Evolutionary conservation across 2,113 vertebrate species (phyloP), one percentile per base, ranked within the genome.

Genomic region (Abramis brama): DNA sequence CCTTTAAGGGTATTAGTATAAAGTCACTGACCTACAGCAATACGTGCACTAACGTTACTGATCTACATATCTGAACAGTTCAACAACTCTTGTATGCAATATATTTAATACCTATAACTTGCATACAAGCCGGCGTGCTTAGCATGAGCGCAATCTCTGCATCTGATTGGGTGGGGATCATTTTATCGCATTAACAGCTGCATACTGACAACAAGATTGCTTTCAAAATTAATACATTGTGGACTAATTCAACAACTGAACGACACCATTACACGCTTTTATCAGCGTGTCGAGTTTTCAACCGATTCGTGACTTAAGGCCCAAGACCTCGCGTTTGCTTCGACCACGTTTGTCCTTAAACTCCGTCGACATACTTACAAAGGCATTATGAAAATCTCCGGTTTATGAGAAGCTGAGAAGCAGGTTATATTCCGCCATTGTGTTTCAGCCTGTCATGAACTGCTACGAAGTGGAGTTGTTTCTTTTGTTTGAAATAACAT

Each of bases 291-390:
- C 47, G 25, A 4, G 47, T 25, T 33, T 83, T 30, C 55, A 27
- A 52, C 47, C 12, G 66, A 59, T 59, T 83, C 82, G 68, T 82
- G 45, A 82, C 45, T 55, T n/a, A 30, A 70, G 82, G 82, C 82
- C 82, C 47, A 39, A 23, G 52, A 73, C 47, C 47, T 59, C 1
- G 68, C 68, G 68, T 43, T 83, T 27, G 33, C 50, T 43, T 39
- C 5, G 2, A 73, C 17, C 27, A 10, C 27, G 12, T 30, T 13
- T 2, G 19, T 36, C 27, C 52, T 83, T 39, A 39, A 43, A 43
- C 68, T 50, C 55, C 55, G 23, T 68, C 73, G 64, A 62, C 23
- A 87, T 90, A 91, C 91, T 92, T 87, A 92, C 91, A 92, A 92
- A 60, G 90, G 90, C 91, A 92, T 92, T 64, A 43, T 86, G 78